These are phyloP conservation scores for Pogonomyrmex barbatus DNA, from an alignment of 1,140 invertebrate species.

Conservation along the genomic window DNA sequence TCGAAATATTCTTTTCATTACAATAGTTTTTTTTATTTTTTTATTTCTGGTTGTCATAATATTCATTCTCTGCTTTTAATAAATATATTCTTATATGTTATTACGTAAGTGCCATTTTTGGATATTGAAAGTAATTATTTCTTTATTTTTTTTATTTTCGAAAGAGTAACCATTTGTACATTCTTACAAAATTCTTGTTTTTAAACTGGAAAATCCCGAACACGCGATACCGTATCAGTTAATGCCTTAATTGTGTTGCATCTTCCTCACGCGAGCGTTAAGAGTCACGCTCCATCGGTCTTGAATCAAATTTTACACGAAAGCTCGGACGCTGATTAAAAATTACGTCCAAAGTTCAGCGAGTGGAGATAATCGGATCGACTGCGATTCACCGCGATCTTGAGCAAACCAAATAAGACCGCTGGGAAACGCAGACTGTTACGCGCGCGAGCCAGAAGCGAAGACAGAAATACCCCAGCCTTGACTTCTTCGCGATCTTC, in stretches of 20 bases:
- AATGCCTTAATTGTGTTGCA: background rate
- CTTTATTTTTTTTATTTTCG: background rate
- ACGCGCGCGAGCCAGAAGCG: constrained; percentile 10
- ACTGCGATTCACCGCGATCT: constrained; percentile 38
- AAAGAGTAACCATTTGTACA: background rate
- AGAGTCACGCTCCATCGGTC: background rate
- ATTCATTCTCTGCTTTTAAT: background rate
- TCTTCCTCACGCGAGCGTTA: background rate
- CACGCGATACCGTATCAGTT: constrained; percentile 1
- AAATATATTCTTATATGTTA: background rate
- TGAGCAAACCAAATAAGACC: constrained; percentile 47
- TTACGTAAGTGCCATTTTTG: background rate
- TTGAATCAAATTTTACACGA: background rate
- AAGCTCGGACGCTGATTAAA: background rate
- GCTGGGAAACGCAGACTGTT: constrained; percentile 28
- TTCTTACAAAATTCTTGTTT: background rate
- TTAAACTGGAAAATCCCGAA: background rate
- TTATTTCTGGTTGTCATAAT: background rate
- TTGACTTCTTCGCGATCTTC: constrained; percentile 48
- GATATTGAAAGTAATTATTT: background rate
- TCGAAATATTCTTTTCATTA: background rate
- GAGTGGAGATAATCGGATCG: constrained; percentile 20
- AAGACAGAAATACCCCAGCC: constrained; percentile 51
- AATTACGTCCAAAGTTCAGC: constrained; percentile 15
- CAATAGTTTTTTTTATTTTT: background rate